Evolutionary conservation across 2,113 vertebrate genomes (phyloP).

Genomic region (Mormoops blainvillei): DNA sequence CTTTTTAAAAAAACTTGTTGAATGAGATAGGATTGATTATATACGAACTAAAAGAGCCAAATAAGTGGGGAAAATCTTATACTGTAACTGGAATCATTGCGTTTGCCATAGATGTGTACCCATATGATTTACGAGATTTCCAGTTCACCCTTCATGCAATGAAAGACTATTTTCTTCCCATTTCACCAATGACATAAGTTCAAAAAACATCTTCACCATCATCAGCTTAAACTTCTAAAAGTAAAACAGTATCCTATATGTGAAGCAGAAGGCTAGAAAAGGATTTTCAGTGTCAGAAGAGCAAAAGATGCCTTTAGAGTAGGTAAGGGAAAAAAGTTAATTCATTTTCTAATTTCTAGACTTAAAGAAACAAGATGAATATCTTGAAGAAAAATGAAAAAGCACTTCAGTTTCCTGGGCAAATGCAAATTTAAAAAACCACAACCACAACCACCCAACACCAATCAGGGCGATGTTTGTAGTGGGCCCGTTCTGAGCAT

Average conservation of each 20-base stretch:
- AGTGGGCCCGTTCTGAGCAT: slow-evolving; percentile 14
- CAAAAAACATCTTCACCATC: neutral
- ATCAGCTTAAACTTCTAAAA: neutral
- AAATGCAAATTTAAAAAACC: slow-evolving; percentile 71
- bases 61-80: neutral
- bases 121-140: neutral
- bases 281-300: neutral
- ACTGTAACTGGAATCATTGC: neutral
- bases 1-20: neutral
- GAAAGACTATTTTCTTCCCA: neutral
- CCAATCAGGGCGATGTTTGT: slow-evolving; percentile 37
- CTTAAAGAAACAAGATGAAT: slow-evolving; percentile 41
- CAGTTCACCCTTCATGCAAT: neutral
- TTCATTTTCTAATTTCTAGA: slow-evolving; percentile 6
- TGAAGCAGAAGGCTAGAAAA: neutral
- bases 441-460: slow-evolving; percentile 57
- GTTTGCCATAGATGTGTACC: neutral
- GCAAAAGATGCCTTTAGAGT: neutral
- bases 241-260: neutral
- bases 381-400: slow-evolving; percentile 55
- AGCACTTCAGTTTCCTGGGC: slow-evolving; percentile 20
- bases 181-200: neutral
- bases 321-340: neutral
- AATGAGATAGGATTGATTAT: neutral
- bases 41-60: neutral